Evolutionary conservation across 2,888 invertebrate genomes (phyloP).

Genomic region (Tenthredo amoena): DNA sequence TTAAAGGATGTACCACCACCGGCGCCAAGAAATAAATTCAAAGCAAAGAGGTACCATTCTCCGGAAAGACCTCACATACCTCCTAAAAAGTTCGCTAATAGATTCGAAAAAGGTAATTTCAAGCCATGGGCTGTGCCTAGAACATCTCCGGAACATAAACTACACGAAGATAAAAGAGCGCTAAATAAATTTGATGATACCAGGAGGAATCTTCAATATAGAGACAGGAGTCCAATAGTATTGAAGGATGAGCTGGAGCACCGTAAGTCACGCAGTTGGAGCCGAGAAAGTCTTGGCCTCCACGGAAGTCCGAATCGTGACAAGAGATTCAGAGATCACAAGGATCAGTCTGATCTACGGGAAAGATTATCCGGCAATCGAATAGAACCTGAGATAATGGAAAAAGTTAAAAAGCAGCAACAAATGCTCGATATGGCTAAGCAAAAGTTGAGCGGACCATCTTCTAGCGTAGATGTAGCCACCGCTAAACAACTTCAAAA

Average conservation of each 20-base stretch:
- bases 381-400: slow-evolving; percentile 67
- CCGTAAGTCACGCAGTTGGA: slow-evolving; percentile 59
- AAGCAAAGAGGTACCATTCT: slow-evolving; percentile 61
- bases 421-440: slow-evolving; percentile 70
- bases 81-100: slow-evolving; percentile 61
- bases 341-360: slow-evolving; percentile 68
- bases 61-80: slow-evolving; percentile 60
- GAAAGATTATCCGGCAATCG: slow-evolving; percentile 68
- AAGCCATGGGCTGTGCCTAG: slow-evolving; percentile 60
- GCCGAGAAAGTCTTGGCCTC: slow-evolving; percentile 57
- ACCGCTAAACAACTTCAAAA: slow-evolving; percentile 73
- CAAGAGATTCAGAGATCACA: slow-evolving; percentile 53
- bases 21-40: slow-evolving; percentile 55
- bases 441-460: slow-evolving; percentile 68
- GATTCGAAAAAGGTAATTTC: slow-evolving; percentile 55
- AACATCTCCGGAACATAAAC: slow-evolving; percentile 34
- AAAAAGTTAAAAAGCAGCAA: slow-evolving; percentile 72
- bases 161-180: slow-evolving; percentile 13
- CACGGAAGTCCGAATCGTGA: slow-evolving; percentile 59
- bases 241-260: slow-evolving; percentile 28
- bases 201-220: slow-evolving; percentile 20
- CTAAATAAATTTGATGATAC: slow-evolving; percentile 31
- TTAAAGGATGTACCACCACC: background rate
- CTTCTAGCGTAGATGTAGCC: slow-evolving; percentile 65
- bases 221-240: slow-evolving; percentile 37